Conservation (phyloP, 2,113 vertebrate genomes). For the Melanerpes formicivorus region DNA sequence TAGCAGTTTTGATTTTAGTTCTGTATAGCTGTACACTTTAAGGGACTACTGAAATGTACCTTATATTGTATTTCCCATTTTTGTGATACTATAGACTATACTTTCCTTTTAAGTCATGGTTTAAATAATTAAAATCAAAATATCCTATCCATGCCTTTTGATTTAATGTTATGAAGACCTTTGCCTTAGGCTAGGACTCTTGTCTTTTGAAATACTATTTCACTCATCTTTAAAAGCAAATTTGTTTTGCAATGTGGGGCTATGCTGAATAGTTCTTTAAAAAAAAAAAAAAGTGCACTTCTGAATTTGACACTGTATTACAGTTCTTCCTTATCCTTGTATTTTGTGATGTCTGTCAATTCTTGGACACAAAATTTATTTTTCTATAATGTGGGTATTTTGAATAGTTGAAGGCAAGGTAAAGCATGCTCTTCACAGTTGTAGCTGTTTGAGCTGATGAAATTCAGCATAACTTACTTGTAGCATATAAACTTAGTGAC, state of each 20-base stretch:
- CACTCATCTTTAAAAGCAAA: background rate
- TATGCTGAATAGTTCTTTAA: background rate
- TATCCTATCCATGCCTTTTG: background rate
- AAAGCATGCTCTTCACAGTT: background rate
- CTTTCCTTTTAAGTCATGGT: background rate
- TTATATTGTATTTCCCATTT: background rate
- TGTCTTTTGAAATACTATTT: background rate
- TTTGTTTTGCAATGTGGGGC: background rate
- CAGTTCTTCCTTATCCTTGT: background rate
- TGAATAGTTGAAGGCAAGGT: background rate
- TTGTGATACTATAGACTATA: background rate
- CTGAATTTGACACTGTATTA: background rate
- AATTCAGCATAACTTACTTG: background rate
- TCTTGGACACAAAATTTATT: background rate
- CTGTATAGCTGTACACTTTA: background rate
- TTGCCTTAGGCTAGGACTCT: background rate
- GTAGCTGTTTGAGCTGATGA: constrained; percentile 28
- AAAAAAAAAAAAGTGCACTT: background rate
- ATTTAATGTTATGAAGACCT: background rate
- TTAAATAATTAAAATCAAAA: background rate
- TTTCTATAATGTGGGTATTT: background rate
- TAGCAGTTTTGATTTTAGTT: background rate
- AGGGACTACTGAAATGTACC: background rate
- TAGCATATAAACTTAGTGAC: constrained; percentile 11
- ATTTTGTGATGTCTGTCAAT: background rate